phyloP scores from a whole-genome alignment of 2,113 vertebrate genomes.

The Origma solitaria region DNA sequence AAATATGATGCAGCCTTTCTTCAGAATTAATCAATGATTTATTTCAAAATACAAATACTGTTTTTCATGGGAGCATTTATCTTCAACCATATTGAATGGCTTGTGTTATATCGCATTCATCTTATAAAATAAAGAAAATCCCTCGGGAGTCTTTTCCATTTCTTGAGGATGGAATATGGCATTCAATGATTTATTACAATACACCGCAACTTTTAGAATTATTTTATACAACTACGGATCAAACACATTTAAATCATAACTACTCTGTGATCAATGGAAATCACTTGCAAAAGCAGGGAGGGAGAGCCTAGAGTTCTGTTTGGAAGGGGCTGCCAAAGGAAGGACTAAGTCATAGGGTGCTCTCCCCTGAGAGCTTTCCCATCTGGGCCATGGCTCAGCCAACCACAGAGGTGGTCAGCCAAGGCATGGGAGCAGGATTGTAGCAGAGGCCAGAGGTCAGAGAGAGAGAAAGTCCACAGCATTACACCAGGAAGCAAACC shows the following conservation, averaged over 20 bases:
- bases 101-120: background rate
- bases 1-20: background rate
- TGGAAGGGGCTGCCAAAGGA: background rate
- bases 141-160: background rate
- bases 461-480: background rate
- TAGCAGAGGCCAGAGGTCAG: background rate
- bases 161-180: background rate
- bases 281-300: background rate
- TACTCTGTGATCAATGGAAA: background rate
- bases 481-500: background rate
- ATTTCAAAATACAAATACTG: background rate
- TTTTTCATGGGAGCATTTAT: background rate
- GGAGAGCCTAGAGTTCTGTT: rapidly evolving
- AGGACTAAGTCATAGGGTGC: background rate
- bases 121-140: background rate
- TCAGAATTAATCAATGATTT: background rate
- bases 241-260: background rate
- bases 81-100: background rate
- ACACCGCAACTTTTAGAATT: background rate
- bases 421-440: background rate
- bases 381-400: background rate
- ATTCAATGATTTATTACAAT: background rate
- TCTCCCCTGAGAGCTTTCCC: background rate
- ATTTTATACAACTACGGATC: background rate
- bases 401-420: background rate